A percentile compares a stretch with the other conserved stretches of the same genome.
These are phyloP conservation scores for Psix sp. DNA, from an alignment of 1,140 invertebrate species.

Conservation along the genomic window DNA sequence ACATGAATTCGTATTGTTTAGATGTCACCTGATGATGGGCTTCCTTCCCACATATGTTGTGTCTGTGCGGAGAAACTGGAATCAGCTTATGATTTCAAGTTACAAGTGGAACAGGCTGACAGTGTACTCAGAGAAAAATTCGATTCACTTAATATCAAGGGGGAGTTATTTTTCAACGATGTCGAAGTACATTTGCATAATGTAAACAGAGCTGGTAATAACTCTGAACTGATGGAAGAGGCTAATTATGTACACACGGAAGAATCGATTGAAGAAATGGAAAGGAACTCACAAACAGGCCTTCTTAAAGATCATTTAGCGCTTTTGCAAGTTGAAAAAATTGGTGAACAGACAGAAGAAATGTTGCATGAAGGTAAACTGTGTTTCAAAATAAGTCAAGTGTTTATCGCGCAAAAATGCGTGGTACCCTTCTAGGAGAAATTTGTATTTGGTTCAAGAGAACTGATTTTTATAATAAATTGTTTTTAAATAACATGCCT, in stretches of 20 bases:
- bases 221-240: conserved; percentile 53
- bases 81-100: conserved; percentile 81
- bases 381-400: neutral
- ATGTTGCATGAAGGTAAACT: conserved; percentile 24
- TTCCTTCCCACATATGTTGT: conserved; percentile 80
- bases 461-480: too few species aligned
- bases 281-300: conserved; percentile 51
- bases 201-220: conserved; percentile 53
- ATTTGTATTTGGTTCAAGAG: too few species aligned
- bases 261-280: conserved; percentile 44
- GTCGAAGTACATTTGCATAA: conserved; percentile 71
- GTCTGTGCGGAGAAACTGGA: conserved; percentile 80
- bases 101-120: conserved; percentile 81
- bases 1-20: conserved; percentile 36
- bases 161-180: conserved; percentile 72
- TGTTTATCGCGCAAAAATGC: too few species aligned
- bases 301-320: conserved; percentile 70
- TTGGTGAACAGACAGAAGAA: conserved; percentile 55
- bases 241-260: conserved; percentile 58
- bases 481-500: too few species aligned
- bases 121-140: conserved; percentile 77
- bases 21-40: conserved; percentile 80
- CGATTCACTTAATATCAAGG: conserved; percentile 70
- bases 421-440: too few species aligned
- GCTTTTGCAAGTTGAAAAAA: conserved; percentile 67